Conservation (phyloP, 2,888 invertebrate genomes). For the Nematopogon swammerdamellus region DNA sequence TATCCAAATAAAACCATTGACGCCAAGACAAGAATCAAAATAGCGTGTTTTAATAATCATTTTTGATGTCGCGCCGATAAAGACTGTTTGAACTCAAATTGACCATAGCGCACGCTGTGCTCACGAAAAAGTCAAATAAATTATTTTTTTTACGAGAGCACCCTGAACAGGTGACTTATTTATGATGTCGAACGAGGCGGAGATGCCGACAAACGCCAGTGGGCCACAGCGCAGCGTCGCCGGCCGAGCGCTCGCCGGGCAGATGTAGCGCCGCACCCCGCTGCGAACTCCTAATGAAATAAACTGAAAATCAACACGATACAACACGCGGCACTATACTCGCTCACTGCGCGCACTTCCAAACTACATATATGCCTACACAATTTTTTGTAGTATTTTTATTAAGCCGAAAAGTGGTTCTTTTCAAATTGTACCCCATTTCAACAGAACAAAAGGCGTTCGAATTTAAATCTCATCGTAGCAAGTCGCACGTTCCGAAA, state of each 20-base stretch:
- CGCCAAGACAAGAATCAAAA: too few species aligned
- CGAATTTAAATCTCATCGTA: too few species aligned
- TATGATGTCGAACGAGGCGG: neutral
- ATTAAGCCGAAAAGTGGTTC: too few species aligned
- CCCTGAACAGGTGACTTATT: neutral
- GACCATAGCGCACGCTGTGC: neutral
- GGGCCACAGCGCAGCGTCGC: too few species aligned
- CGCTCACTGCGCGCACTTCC: neutral
- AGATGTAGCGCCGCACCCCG: constrained; percentile 25
- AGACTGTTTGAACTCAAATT: constrained; percentile 10
- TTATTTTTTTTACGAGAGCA: neutral
- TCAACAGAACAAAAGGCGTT: too few species aligned
- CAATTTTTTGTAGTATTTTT: too few species aligned
- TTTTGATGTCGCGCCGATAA: constrained; percentile 51
- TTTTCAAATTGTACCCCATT: too few species aligned
- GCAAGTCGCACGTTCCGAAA: too few species aligned
- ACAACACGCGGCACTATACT: constrained; percentile 16
- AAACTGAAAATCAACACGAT: constrained; percentile 57
- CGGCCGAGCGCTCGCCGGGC: neutral
- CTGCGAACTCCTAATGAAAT: constrained; percentile 53
- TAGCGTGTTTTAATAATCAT: neutral
- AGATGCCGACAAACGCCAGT: neutral
- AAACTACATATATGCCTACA: too few species aligned
- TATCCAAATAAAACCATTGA: too few species aligned
- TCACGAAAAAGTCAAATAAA: neutral